Evolutionary conservation across 2,797 vertebrate species (phyloP).

Genomic region (Sciurus vulgaris): DNA sequence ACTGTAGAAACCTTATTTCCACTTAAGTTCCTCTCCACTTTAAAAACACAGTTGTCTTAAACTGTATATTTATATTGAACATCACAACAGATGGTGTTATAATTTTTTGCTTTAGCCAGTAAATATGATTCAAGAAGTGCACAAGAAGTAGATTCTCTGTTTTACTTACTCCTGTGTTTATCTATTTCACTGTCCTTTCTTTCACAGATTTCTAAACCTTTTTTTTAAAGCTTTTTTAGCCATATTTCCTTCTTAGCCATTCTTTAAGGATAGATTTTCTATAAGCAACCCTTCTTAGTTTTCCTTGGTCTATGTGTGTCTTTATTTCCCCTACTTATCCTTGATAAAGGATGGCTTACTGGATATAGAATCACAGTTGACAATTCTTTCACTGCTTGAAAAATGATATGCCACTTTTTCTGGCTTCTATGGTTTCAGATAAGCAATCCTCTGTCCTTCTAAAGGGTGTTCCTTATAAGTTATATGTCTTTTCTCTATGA

Average conservation of each 20-base stretch:
- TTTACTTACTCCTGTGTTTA: neutral
- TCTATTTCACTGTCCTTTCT: neutral
- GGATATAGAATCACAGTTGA: neutral
- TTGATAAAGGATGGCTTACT: neutral
- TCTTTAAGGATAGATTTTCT: neutral
- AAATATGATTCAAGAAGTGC: neutral
- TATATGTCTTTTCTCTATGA: neutral
- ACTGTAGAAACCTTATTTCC: neutral
- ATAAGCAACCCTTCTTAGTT: neutral
- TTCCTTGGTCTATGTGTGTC: neutral
- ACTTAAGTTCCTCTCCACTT: neutral
- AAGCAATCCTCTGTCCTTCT: neutral
- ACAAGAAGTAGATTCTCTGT: neutral
- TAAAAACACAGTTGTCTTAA: neutral
- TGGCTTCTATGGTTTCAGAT: neutral
- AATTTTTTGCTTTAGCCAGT: neutral
- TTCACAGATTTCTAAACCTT: neutral
- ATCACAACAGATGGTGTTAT: neutral
- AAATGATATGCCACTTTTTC: neutral
- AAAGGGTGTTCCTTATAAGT: neutral
- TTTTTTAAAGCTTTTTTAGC: neutral
- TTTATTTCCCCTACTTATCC: neutral
- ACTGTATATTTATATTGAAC: neutral
- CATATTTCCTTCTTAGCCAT: neutral
- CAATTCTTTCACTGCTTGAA: neutral